Evolutionary conservation across 2,797 vertebrate species (phyloP).

Genomic region (Labeo calbasu): DNA sequence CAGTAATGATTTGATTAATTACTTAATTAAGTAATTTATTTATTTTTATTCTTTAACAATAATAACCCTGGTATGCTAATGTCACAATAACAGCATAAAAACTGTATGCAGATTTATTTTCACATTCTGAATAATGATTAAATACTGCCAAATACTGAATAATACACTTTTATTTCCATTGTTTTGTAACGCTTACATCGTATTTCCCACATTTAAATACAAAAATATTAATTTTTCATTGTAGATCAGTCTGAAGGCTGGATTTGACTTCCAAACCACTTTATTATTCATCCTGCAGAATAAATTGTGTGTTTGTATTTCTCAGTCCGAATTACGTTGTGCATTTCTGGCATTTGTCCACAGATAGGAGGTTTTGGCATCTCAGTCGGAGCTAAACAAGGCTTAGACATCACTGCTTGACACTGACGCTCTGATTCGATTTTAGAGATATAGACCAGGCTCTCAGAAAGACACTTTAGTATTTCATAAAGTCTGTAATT

Average conservation of each 20-base stretch:
- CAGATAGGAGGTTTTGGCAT: background rate
- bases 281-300: background rate
- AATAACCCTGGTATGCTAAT: background rate
- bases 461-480: background rate
- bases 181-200: background rate
- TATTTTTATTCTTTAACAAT: too few species aligned
- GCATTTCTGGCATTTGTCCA: constrained; percentile 1
- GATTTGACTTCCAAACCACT: background rate
- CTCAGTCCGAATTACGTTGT: background rate
- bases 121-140: background rate
- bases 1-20: too few species aligned
- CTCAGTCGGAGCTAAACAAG: background rate
- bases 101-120: background rate
- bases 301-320: constrained; percentile 26
- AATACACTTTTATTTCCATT: background rate
- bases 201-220: background rate
- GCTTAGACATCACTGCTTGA: background rate
- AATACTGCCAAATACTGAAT: background rate
- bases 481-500: background rate
- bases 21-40: too few species aligned
- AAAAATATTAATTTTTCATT: background rate
- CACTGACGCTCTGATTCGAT: background rate
- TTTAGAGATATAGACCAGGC: constrained; percentile 30
- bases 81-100: background rate
- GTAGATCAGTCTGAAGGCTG: background rate